Base-by-base conservation (phyloP, 1,140 invertebrate species). In the Notospermus geniculatus region DNA sequence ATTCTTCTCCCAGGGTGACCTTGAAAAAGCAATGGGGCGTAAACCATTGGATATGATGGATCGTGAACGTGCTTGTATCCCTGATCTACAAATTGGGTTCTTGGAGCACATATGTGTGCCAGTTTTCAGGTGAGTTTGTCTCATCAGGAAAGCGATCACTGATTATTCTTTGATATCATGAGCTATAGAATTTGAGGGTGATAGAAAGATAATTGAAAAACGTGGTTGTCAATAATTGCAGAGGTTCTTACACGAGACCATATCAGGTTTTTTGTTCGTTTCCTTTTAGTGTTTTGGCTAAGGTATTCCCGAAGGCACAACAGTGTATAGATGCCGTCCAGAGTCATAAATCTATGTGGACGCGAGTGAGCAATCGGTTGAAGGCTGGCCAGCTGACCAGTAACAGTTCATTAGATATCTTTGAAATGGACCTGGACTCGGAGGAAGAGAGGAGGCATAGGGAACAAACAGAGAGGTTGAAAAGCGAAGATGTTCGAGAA, bases 1-100 rank as follows among this genome's bases (percentile, higher is more conserved):
- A 80, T 94, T 93, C 79, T 94, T 95, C 81, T 87, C 87, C 19
- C 90, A 93, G 85, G 91, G 91, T 7, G 91, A 94, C 73, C 74
- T 91, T 64, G 91, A 93, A 81, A 92, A 91, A 79, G 86, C 87
- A 32, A 87, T 90, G 82, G 91, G 91, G 0, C 86, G 86, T 30
- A 81, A 85, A 25, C 90, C 91, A 0, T 76, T 85, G 30, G 86
- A 87, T 73, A 90, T 90, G 85, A 92, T 93, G 90, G 91, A 94
- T 73, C 81, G 89, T 36, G 89, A 91, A 65, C 86, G 86, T 72
- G 91, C 90, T 15, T 88, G 87, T 67, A 91, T 95, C 63, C 91
- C 92, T 0, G 87, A 89, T 60, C 83, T 93, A 13, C 90, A 93
- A 83, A 87, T 92, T 64, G 84, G 90, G 64, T 94, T 94, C 78